Conservation (phyloP, 2,113 vertebrate species). For the Mellivora capensis region DNA sequence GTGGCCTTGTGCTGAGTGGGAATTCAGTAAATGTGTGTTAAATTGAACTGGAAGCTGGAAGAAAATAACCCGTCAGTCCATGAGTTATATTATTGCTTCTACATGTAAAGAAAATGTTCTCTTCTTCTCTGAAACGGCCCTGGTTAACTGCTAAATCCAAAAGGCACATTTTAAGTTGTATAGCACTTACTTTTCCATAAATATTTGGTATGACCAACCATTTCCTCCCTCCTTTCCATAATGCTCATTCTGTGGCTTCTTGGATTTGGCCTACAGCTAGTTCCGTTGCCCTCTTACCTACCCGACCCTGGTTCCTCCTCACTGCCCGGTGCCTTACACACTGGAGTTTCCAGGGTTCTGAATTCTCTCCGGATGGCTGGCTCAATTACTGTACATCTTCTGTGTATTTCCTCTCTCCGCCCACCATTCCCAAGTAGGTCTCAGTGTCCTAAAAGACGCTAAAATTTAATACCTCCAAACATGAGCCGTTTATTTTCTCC, state of each 20-base stretch:
- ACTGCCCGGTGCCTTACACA: not conserved
- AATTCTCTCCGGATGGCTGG: not conserved
- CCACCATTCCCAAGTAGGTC: not conserved
- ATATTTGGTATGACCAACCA: not conserved
- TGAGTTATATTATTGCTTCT: not conserved
- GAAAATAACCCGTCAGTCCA: constrained; percentile 24
- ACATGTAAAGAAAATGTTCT: not conserved
- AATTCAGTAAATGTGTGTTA: not conserved
- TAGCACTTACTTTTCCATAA: not conserved
- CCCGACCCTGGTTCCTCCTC: not conserved
- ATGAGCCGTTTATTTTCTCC: not conserved
- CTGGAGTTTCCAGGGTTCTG: not conserved
- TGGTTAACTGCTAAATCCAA: not conserved
- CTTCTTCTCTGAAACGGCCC: not conserved
- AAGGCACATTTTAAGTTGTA: not conserved
- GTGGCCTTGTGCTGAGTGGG: not conserved
- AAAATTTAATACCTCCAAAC: not conserved
- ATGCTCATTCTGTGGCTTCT: not conserved
- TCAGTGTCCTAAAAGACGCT: not conserved
- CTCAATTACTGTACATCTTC: not conserved
- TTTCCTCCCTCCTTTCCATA: not conserved
- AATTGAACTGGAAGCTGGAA: not conserved
- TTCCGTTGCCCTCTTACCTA: not conserved
- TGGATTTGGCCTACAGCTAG: not conserved
- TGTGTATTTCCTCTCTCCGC: not conserved